These are phyloP conservation scores for Limnothrissa miodon DNA, from an alignment of 2,113 vertebrate genomes.

Conservation along the genomic window DNA sequence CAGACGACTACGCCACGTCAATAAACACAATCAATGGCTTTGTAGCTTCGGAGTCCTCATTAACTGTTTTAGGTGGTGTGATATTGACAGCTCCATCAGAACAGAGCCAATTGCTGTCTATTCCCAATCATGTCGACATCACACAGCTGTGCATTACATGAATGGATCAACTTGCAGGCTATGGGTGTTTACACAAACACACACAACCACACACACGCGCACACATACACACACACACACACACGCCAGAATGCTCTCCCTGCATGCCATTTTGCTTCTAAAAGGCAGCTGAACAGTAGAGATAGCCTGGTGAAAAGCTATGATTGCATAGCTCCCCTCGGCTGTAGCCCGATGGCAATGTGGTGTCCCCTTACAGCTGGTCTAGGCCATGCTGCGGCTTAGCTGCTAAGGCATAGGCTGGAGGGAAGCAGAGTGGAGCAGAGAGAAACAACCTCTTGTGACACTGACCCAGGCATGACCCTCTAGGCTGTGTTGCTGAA, in stretches of 20 bases:
- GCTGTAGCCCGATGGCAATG: neutral
- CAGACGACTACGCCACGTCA: neutral
- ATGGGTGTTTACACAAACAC: no score
- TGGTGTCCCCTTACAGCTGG: conserved; percentile 11
- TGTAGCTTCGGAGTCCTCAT: neutral
- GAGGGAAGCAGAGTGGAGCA: neutral
- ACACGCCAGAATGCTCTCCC: neutral
- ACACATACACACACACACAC: no score
- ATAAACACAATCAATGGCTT: neutral
- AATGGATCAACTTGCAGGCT: neutral
- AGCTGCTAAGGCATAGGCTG: neutral
- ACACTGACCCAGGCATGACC: neutral
- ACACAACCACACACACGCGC: no score
- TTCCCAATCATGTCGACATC: neutral
- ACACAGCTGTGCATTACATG: neutral
- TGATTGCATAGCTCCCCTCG: neutral
- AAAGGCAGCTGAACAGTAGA: neutral
- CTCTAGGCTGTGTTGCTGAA: neutral
- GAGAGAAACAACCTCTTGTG: neutral
- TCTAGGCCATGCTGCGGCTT: neutral
- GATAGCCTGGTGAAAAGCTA: neutral
- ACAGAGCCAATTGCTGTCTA: neutral
- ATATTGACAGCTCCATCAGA: neutral
- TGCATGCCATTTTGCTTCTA: neutral
- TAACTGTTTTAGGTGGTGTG: neutral